Percentiles rank a stretch among this genome's conserved stretches.
These are phyloP conservation scores for Cataglyphis rosenhaueri DNA, from an alignment of 2,888 invertebrate genomes.

Conservation along the genomic window DNA sequence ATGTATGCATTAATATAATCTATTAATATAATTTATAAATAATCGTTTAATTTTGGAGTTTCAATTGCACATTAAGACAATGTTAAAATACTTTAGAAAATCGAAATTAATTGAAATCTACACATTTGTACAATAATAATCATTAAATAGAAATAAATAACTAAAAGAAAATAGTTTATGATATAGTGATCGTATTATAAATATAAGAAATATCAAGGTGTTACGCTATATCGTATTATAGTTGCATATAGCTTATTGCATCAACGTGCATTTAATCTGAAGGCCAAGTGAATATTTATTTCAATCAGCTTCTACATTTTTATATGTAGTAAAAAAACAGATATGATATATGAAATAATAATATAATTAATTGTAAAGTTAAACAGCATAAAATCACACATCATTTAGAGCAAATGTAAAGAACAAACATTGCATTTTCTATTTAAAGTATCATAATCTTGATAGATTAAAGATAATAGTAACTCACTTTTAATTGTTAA, in stretches of 20 bases:
- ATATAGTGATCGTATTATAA: not conserved
- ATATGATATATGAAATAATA: constrained; percentile 10
- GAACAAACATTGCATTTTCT: not conserved
- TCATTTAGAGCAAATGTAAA: not conserved
- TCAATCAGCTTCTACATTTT: not conserved
- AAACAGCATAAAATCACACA: constrained; percentile 16
- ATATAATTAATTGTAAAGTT: not conserved
- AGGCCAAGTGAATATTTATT: constrained; percentile 22
- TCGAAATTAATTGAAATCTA: not conserved
- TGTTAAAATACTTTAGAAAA: not conserved
- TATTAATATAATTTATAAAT: too few relatives aligned
- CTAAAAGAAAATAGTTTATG: not conserved
- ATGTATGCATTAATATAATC: too few relatives aligned
- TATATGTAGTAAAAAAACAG: not conserved
- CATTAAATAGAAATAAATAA: not conserved
- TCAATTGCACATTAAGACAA: not conserved
- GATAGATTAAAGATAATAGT: constrained; percentile 8
- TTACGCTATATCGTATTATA: constrained; percentile 21
- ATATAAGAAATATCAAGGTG: not conserved
- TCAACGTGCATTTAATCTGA: constrained; percentile 3
- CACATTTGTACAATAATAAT: not conserved
- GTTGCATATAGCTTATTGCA: constrained; percentile 36
- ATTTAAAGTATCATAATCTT: not conserved
- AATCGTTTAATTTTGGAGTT: too few relatives aligned
- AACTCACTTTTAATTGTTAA: not conserved